Evolutionary conservation across 2,113 vertebrate species (phyloP), one percentile per base, ranked within the genome.

Genomic region (Uropsilus gracilis): DNA sequence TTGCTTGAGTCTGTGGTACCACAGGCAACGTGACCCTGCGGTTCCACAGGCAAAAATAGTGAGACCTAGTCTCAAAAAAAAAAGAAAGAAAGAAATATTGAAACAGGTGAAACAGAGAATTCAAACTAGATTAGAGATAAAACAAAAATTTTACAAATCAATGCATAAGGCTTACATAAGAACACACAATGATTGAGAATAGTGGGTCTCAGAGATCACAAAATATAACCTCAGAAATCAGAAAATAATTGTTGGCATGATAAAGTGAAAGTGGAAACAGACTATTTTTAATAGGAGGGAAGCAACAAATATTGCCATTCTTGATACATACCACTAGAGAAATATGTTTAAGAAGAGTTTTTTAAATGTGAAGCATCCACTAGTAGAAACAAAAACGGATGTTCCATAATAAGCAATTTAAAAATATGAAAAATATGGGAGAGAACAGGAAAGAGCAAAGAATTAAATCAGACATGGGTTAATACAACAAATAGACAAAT

Each of bases 221-320:
- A 22, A 88, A 3, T 61, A 44, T 66, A 91, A 80, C 68, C 75
- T 73, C 14, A 83, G 86, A 93, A 95, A 16, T 81, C 59, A 72
- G 26, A 34, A 66, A 87, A 76, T 42, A 88, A 81, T 57, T 90
- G 8, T 32, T 59, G 55, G 32, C 46, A 85, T 81, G 66, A 68
- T 68, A 81, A 90, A 66, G 3, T 16, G 22, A 94, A 90, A 88
- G 16, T 44, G 20, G 80, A 92, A 95, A 39, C 30, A 63, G 30
- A 18, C 28, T 7, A 39, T 61, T 88, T 84, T 66, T 90, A 48
- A 37, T 5, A 44, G 48, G 6, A 55, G 4, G 4, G 28, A 83
- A 81, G 69, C 26, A 50, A n/a, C 64, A 55, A 63, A 34, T 59
- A 6, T 20, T 92, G 17, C 11, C 18, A 46, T 85, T 89, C 10